Evolutionary conservation across 2,888 invertebrate species (phyloP), one percentile per base, ranked within the genome.

Genomic region (Napeogenes inachia): DNA sequence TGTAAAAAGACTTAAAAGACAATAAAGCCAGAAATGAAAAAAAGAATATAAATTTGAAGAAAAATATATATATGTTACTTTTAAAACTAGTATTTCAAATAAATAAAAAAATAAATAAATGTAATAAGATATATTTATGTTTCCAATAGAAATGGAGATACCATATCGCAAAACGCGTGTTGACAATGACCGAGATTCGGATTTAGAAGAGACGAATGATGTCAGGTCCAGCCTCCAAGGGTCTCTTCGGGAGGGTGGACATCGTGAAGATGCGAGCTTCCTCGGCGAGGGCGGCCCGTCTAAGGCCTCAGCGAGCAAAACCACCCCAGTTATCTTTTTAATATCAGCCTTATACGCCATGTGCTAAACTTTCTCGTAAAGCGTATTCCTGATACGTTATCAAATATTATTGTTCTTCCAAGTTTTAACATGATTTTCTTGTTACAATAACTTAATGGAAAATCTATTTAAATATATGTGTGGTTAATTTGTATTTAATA

Each of bases 151-250:
- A 89, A 93, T 93, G 92, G 92, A 93, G 78, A 82, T 93, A 53
- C 92, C 92, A 61, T 89, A 92, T 70, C 84, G 89, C 66, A 92
- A 92, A 72, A 82, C 88, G 33, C 84, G 86, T 38, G 82, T 89
- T 55, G 92, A 92, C 54, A 91, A 91, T 55, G 84, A 90, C 60
- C 76, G 77, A 35, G 82, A 85, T 65, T 78, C 83, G 53, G 74
- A 82, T 45, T 71, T 81, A 33, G 89, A 90, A 65, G 89, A 89
- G 70, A 86, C 87, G 64, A 91, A 91, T 66, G 89, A 91, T 68
- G 89, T 93, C 71, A 92, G 93, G 62, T 93, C 92, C 73, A 93
- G 93, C 69, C 92, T 92, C 68, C 94, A 94, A 74, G 93, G 94
- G 54, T 92, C 94, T 2, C 85, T 94, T 45, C 89, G 93, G 67